These are phyloP conservation scores for Goniozus legneri DNA, from an alignment of 1,140 invertebrate species.

Conservation along the genomic window DNA sequence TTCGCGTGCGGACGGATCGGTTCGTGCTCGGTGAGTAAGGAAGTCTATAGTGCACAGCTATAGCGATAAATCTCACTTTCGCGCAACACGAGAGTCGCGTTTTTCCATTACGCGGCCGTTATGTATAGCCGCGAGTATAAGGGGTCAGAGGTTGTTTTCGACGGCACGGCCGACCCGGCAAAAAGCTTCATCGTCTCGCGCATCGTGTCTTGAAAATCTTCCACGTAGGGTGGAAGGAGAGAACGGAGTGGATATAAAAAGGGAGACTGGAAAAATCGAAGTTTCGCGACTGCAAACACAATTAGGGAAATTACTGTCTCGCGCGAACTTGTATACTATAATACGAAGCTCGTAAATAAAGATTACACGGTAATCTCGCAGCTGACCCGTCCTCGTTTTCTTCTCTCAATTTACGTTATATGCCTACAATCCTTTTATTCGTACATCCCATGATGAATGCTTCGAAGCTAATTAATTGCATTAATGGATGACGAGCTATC, in stretches of 20 bases:
- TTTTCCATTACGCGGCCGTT: background rate
- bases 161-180: background rate
- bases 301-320: slow-evolving; percentile 24
- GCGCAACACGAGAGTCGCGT: background rate
- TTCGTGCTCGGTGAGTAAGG: background rate
- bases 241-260: background rate
- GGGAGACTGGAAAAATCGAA: no score
- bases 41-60: background rate
- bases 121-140: no score
- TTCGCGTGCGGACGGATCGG: background rate
- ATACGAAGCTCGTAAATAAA: slow-evolving; percentile 23
- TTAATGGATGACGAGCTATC: no score
- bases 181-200: no score
- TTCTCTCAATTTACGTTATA: no score
- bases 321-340: background rate
- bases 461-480: no score
- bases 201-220: no score
- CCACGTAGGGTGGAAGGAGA: background rate
- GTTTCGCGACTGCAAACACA: background rate
- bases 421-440: no score
- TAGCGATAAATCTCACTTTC: background rate
- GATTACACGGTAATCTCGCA: slow-evolving; percentile 22
- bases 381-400: slow-evolving; percentile 12
- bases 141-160: background rate
- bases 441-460: no score